Percentiles rank a stretch among this genome's conserved stretches.
These are phyloP conservation scores for Tarsius wallacei DNA, from an alignment of 2,797 vertebrate genomes.

Conservation along the genomic window DNA sequence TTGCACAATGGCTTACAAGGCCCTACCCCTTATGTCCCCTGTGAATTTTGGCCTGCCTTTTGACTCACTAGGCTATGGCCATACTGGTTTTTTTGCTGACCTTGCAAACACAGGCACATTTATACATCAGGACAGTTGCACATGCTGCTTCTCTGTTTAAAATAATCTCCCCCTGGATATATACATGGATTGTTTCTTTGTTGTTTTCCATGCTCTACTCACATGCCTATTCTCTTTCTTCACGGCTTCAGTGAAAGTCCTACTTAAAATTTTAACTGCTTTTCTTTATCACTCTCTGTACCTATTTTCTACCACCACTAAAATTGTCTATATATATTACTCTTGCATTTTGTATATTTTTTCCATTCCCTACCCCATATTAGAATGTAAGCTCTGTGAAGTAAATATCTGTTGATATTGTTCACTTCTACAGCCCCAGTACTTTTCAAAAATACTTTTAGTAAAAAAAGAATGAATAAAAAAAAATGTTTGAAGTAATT, in stretches of 20 bases:
- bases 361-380: accelerated
- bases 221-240: neutral
- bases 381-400: neutral
- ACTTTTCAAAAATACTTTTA: neutral
- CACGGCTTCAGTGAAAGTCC: neutral
- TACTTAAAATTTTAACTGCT: neutral
- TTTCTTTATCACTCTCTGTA: neutral
- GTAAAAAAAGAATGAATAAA: neutral
- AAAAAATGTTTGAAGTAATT: neutral
- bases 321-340: neutral
- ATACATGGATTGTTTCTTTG: neutral
- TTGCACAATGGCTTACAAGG: neutral
- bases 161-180: neutral
- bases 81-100: neutral
- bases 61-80: neutral
- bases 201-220: neutral
- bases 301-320: neutral
- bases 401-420: neutral
- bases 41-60: neutral
- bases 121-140: neutral
- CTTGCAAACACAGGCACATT: neutral
- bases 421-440: neutral
- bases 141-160: neutral
- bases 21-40: too few species aligned
- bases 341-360: neutral